Base-by-base conservation (phyloP, 2,113 vertebrate species). In the Cynocephalus volans region DNA sequence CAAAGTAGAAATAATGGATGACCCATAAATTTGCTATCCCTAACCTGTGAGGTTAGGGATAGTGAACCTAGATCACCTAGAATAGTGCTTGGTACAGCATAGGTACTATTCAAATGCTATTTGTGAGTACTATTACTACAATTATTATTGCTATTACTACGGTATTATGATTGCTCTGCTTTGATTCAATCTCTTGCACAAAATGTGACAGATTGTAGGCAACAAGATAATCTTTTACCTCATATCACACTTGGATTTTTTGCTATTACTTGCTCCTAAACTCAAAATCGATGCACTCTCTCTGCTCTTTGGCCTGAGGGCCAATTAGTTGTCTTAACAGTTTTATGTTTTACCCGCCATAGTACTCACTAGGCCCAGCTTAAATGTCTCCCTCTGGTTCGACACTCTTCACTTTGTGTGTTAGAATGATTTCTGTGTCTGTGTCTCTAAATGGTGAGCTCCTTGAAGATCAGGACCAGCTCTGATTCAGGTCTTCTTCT, bases 21-120 rank as follows among this genome's bases (percentile, higher is more conserved):
- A 10, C 14, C 36, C 5, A 0, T 12, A 3, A 2, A 10, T 21
- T 21, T 70, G 17, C 69, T n/a, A n/a, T n/a, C n/a, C n/a, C n/a
- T n/a, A n/a, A n/a, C n/a, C n/a, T 31, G 2, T 6, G 75, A 65
- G 54, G 26, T 58, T 5, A 23, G 41, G 9, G 36, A 33, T 2
- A 1, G 0, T 13, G 24, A 50, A 24, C 5, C 5, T n/a, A 1
- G 50, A 14, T 54, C 3, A 3, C 26, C 67, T 19, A 12, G 50
- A 86, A 41, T 2, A 41, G n/a, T 4, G 8, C 24, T n/a, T 31
- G 28, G 24, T 33, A 45, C n/a, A 8, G 1, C 0, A 5, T 3
- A 41, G 36, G 62, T 9, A 1, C 33, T 12, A 6, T 64, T 6
- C 9, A 19, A 67, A 19, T 8, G 5, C 18, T 1, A 0, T 13